Conservation (phyloP, 2,113 vertebrate species). For the Ammodytes marinus region DNA sequence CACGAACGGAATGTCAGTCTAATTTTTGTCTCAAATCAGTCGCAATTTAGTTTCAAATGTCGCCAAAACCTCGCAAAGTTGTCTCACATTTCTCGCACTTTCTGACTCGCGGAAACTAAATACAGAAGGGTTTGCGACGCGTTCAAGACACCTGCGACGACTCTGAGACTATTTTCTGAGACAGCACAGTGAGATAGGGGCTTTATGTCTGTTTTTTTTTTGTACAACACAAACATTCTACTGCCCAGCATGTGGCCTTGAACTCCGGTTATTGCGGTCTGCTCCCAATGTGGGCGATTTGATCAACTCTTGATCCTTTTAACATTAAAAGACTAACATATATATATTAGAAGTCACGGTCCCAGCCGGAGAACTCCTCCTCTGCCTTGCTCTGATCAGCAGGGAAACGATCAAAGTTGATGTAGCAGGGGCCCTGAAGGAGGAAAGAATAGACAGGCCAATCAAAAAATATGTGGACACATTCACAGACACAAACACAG, state of each 20-base stretch:
- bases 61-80: no score
- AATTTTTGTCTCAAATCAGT: no score
- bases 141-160: no score
- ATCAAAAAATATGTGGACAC: background rate
- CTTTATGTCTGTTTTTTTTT: background rate
- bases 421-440: slow-evolving; percentile 83
- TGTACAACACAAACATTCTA: background rate
- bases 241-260: background rate
- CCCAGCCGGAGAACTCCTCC: slow-evolving; percentile 87
- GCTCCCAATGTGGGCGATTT: background rate
- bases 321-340: background rate
- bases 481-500: no score
- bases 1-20: no score
- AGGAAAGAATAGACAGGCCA: background rate
- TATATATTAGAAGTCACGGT: slow-evolving; percentile 82
- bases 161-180: no score
- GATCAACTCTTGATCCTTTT: background rate
- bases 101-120: no score
- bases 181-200: no score
- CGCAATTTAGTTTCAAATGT: no score
- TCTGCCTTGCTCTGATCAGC: slow-evolving; percentile 75
- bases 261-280: slow-evolving; percentile 8
- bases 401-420: slow-evolving; percentile 86
- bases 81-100: no score
- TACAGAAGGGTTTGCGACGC: no score